Conservation (phyloP, 2,888 invertebrate genomes). For the Bimastos eiseni region DNA sequence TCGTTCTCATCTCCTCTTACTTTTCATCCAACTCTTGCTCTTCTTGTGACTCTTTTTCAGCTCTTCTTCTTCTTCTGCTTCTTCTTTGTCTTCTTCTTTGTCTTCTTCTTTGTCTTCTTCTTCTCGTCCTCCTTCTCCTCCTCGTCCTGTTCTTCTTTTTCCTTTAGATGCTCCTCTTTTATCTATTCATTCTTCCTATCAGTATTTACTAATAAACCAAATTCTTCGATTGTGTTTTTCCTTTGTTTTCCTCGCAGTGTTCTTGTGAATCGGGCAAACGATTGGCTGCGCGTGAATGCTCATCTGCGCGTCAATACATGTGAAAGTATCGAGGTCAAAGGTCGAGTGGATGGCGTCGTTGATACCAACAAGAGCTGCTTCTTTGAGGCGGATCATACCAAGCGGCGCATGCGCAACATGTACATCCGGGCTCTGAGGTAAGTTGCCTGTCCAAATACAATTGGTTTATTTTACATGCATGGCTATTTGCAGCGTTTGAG, state of each 20-base stretch:
- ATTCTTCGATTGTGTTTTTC: background rate
- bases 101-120: background rate
- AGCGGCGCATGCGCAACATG: slow-evolving; percentile 46
- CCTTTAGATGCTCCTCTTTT: background rate
- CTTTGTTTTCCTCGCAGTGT: background rate
- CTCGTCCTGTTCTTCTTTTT: too few relatives aligned
- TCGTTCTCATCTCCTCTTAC: background rate
- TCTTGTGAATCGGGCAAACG: slow-evolving; percentile 45
- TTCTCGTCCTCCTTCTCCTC: background rate
- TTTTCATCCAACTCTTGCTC: background rate
- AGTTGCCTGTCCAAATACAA: background rate
- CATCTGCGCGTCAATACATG: slow-evolving; percentile 44
- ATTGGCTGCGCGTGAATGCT: slow-evolving; percentile 44
- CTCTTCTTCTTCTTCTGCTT: slow-evolving; percentile 14
- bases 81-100: background rate
- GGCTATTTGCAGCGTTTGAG: background rate
- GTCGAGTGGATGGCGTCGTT: slow-evolving; percentile 47
- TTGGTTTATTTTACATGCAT: too few relatives aligned
- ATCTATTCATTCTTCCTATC: background rate
- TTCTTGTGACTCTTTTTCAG: background rate
- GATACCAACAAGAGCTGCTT: slow-evolving; percentile 48
- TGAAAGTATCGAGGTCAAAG: slow-evolving; percentile 49
- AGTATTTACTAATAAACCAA: background rate
- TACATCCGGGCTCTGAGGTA: slow-evolving; percentile 47
- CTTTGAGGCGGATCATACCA: slow-evolving; percentile 47